Conservation (phyloP, 23 tunicate genomes). For the Aplidium turbinatum region DNA sequence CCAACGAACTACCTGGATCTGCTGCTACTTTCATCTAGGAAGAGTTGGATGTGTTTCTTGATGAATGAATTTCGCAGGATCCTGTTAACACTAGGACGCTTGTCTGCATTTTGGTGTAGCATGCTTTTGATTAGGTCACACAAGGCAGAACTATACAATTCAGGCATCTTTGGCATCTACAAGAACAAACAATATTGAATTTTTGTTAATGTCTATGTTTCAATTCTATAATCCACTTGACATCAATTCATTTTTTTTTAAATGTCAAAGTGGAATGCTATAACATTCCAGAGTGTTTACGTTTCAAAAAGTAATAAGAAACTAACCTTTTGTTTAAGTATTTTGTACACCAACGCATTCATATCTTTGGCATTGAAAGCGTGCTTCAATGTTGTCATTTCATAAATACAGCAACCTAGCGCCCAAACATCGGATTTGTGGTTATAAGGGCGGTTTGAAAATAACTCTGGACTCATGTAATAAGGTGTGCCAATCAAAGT, state of each 20-base stretch:
- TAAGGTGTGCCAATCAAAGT: slow-evolving; percentile 98
- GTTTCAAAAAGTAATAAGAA: neutral
- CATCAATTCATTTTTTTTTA: neutral
- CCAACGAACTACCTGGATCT: slow-evolving; percentile 48
- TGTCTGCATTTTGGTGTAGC: slow-evolving; percentile 84
- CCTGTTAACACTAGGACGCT: slow-evolving; percentile 77
- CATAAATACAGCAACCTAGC: slow-evolving; percentile 95
- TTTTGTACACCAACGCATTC: slow-evolving; percentile 94
- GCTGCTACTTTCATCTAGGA: slow-evolving; percentile 92
- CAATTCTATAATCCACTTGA: no score
- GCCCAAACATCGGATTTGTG: slow-evolving; percentile 99
- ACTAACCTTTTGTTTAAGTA: slow-evolving; percentile 80
- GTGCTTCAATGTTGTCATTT: slow-evolving; percentile 94
- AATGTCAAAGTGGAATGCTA: neutral
- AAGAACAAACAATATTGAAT: neutral
- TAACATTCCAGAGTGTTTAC: neutral
- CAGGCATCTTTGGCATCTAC: slow-evolving; percentile 92
- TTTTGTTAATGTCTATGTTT: neutral
- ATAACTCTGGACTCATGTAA: slow-evolving; percentile 98
- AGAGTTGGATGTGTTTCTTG: slow-evolving; percentile 89
- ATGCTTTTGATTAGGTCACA: slow-evolving; percentile 80
- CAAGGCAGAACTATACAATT: slow-evolving; percentile 54
- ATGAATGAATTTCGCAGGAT: slow-evolving; percentile 80
- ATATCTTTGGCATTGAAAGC: slow-evolving; percentile 99
- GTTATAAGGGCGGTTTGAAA: slow-evolving; percentile 92